Evolutionary conservation across 1,140 invertebrate species (phyloP), one percentile per base, ranked within the genome.

Genomic region (Polypedilum pembai): DNA sequence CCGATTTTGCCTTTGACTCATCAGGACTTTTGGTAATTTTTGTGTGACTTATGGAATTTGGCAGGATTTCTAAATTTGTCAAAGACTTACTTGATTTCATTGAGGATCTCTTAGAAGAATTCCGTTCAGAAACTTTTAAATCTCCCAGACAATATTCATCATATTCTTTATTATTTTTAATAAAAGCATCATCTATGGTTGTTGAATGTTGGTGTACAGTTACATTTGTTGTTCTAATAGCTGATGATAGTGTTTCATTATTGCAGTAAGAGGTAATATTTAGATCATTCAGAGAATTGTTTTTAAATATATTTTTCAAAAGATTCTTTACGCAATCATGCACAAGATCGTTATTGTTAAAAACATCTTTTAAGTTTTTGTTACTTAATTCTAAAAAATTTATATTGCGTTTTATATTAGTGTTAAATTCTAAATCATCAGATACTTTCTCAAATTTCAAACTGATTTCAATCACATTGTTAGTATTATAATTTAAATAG

Each of bases 1-100:
- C 74, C 7, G 74, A 74, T 74, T 69, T 74, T n/a, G 74, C 69
- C 45, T 41, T 73, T 73, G 74, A 10, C 5, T 69, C 65, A 69
- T 69, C 65, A n/a, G 65, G 20, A 21, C 20, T 21, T 17, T 12
- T 45, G 3, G 12, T 15, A 56, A n/a, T n/a, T 56, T 56, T 56
- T 56, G 45, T n/a, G 17, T 7, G 65, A 69, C 17, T 69, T 20
- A 5, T 69, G 12, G 17, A 4, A 18, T 69, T 69, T 18, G 15
- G 15, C 15, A 21, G 17, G 8, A 18, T 20, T 20, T 69, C 65
- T n/a, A n/a, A n/a, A n/a, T n/a, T n/a, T n/a, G n/a, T n/a, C 65
- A 69, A 20, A 18, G 65, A 69, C 18, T 21, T 69, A 1, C 17
- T 18, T 8, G 65, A 69, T 69, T 69, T 69, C 65, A 69, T 69